A percentile compares a stretch with the other conserved stretches of the same genome.
These are phyloP conservation scores for Gymnopithys bicolor DNA, from an alignment of 2,797 vertebrate genomes.

Conservation along the genomic window DNA sequence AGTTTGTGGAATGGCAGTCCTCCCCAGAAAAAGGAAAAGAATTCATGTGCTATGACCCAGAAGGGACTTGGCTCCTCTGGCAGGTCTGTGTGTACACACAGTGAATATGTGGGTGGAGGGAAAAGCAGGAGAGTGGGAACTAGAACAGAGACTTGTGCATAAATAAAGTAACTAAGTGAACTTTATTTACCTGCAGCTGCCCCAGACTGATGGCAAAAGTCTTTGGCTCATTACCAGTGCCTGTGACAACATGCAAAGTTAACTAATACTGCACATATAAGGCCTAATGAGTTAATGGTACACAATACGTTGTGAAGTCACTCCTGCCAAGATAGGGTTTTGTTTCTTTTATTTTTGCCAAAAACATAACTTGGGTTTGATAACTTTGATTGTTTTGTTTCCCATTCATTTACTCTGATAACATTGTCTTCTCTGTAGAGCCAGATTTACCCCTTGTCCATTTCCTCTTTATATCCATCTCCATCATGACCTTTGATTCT, in stretches of 20 bases:
- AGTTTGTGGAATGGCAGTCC: not conserved
- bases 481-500: not conserved
- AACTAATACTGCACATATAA: not conserved
- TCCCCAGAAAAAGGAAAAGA: not conserved
- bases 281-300: not conserved
- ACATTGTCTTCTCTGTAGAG: not conserved
- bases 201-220: not conserved
- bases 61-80: not conserved
- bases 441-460: not conserved
- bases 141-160: not conserved
- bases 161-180: not conserved
- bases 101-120: not conserved
- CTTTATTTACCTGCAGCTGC: not conserved
- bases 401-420: not conserved
- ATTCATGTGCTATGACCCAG: not conserved
- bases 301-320: not conserved
- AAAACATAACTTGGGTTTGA: not conserved
- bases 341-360: not conserved
- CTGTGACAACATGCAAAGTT: not conserved
- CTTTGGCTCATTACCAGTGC: not conserved
- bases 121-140: not conserved
- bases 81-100: not conserved
- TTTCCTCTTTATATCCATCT: not conserved
- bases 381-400: not conserved
- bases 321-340: not conserved